Evolutionary conservation across 1,140 invertebrate species (phyloP).

Genomic region (Drosophila kanapiae): DNA sequence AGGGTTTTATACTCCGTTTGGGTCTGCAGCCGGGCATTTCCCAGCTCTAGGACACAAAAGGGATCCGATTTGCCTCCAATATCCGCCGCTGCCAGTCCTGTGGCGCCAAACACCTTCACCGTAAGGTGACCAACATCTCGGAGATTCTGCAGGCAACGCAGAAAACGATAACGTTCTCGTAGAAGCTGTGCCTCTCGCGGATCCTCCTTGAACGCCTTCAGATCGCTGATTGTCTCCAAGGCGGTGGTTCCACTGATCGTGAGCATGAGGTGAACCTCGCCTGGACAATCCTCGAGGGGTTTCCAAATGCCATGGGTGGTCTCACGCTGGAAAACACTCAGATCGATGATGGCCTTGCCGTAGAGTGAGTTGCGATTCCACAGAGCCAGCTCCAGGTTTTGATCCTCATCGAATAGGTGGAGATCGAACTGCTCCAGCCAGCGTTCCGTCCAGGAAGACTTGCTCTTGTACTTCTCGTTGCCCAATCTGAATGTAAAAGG

Average conservation of each 20-base stretch:
- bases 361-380: slow-evolving; percentile 82
- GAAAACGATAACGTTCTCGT: slow-evolving; percentile 91
- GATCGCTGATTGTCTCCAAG: slow-evolving; percentile 95
- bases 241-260: slow-evolving; percentile 98
- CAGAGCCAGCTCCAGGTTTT: slow-evolving; percentile 74
- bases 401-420: slow-evolving; percentile 94
- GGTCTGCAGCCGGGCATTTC: slow-evolving; percentile 97
- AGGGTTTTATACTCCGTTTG: slow-evolving; percentile 99
- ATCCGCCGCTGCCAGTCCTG: slow-evolving; percentile 95
- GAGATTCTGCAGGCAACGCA: slow-evolving; percentile 90
- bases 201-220: slow-evolving; percentile 93
- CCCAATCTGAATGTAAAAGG: slow-evolving; percentile 90
- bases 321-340: slow-evolving; percentile 94
- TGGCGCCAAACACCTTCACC: slow-evolving; percentile 95
- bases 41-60: slow-evolving; percentile 98
- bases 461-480: slow-evolving; percentile 99
- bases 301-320: slow-evolving; percentile 95
- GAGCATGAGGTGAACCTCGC: slow-evolving; percentile 94
- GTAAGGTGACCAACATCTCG: slow-evolving; percentile 95
- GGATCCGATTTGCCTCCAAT: slow-evolving; percentile 98
- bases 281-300: slow-evolving; percentile 95
- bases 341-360: slow-evolving; percentile 93
- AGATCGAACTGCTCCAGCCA: slow-evolving; percentile 99
- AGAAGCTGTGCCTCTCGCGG: slow-evolving; percentile 89
- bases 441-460: slow-evolving; percentile 93